Evolutionary conservation across 2,113 vertebrate genomes (phyloP).

Genomic region (Phrynocephalus versicolor): DNA sequence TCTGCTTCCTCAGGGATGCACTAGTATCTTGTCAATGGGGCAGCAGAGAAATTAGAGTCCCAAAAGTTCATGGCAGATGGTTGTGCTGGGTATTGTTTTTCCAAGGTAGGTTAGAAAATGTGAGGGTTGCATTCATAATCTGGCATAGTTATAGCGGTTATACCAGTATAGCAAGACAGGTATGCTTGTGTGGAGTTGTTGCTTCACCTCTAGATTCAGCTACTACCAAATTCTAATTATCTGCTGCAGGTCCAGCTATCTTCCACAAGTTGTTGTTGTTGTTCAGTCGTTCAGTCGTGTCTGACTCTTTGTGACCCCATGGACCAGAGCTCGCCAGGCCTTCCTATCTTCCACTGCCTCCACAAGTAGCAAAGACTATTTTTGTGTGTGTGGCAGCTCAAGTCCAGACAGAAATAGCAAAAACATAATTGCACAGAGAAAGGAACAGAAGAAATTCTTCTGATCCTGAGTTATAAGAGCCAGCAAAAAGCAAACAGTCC

Average conservation of each 20-base stretch:
- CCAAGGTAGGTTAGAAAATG: too few relatives aligned
- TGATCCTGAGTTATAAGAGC: slow-evolving; percentile 9
- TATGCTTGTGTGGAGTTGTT: slow-evolving; percentile 12
- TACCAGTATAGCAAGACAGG: too few relatives aligned
- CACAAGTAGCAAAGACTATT: slow-evolving; percentile 31
- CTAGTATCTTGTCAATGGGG: too few relatives aligned
- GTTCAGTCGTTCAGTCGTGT: too few relatives aligned
- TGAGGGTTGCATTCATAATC: too few relatives aligned
- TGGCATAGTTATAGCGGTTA: too few relatives aligned
- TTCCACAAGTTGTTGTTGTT: slow-evolving; percentile 51
- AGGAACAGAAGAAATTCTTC: slow-evolving; percentile 26
- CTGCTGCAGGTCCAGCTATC: slow-evolving; percentile 49
- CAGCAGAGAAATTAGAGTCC: slow-evolving; percentile 26
- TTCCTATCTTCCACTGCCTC: too few relatives aligned
- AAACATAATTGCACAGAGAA: slow-evolving; percentile 17
- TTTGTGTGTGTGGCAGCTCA: slow-evolving; percentile 40
- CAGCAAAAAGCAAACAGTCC: slow-evolving; percentile 22
- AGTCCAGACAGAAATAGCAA: slow-evolving; percentile 47
- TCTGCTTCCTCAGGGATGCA: too few relatives aligned
- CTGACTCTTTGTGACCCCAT: too few relatives aligned
- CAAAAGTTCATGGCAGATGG: slow-evolving; percentile 9
- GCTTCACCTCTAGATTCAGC: slow-evolving; percentile 26
- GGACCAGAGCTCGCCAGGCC: too few relatives aligned
- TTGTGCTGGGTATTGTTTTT: too few relatives aligned
- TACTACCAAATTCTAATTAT: slow-evolving; percentile 53